A percentile compares a stretch with the other conserved stretches of the same genome.
phyloP scores from a whole-genome alignment of 2,888 invertebrate species.

The Cenopis cana region DNA sequence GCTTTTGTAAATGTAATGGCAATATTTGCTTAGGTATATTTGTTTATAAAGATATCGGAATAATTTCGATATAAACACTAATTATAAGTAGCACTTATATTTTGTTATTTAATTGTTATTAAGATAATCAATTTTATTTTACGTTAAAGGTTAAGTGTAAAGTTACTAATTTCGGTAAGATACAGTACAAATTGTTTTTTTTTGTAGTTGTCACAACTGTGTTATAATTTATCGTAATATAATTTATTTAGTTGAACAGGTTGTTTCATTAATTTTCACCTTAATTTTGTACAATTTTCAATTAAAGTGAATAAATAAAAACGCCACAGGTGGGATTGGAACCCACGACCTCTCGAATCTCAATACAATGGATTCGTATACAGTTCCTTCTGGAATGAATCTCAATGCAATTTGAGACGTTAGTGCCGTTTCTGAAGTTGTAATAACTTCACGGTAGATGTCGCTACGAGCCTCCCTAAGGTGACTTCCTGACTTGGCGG shows the following conservation, averaged over 20 bases:
- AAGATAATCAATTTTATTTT: slow-evolving; percentile 2
- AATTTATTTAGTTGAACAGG: slow-evolving; percentile 42
- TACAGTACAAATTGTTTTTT: slow-evolving; percentile 38
- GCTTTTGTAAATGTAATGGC: background rate
- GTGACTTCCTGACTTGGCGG: too few species aligned
- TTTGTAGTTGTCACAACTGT: slow-evolving; percentile 42
- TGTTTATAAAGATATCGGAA: background rate
- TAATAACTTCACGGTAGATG: too few species aligned
- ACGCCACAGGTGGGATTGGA: too few species aligned
- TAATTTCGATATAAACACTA: slow-evolving; percentile 14
- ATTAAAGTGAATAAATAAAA: too few species aligned
- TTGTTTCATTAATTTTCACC: slow-evolving; percentile 71
- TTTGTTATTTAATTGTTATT: slow-evolving; percentile 24
- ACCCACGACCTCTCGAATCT: too few species aligned
- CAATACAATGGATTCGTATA: too few species aligned
- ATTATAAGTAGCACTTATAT: background rate
- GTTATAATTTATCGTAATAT: slow-evolving; percentile 44
- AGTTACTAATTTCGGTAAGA: slow-evolving; percentile 36
- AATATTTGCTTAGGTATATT: background rate
- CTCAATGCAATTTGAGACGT: too few species aligned
- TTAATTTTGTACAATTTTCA: too few species aligned
- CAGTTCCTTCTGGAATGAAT: too few species aligned
- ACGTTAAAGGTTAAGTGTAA: slow-evolving; percentile 13
- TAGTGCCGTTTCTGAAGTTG: too few species aligned
- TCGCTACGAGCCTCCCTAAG: too few species aligned